These are phyloP conservation scores for Oasisia sp. DNA, from an alignment of 2,888 invertebrate genomes.

Conservation along the genomic window DNA sequence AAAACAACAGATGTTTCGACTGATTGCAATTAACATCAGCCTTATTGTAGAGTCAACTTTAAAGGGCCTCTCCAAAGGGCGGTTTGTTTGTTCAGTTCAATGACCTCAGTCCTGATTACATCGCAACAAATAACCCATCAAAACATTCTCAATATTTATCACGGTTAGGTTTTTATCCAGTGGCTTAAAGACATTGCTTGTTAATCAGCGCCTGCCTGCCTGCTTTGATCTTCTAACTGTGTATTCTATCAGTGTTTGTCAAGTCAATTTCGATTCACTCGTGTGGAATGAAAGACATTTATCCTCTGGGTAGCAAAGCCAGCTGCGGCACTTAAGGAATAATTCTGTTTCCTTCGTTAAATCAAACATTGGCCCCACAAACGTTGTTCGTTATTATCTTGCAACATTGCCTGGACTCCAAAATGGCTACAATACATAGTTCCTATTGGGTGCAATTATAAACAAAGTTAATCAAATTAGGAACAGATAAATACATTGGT, in stretches of 20 bases:
- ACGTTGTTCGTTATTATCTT: not conserved
- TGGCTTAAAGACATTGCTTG: not conserved
- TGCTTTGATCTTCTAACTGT: not conserved
- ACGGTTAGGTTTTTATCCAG: not conserved
- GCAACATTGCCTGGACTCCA: not conserved
- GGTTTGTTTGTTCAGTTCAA: not conserved
- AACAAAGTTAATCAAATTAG: not conserved
- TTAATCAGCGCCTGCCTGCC: not conserved
- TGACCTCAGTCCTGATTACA: not conserved
- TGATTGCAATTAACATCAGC: not conserved
- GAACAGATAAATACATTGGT: not conserved
- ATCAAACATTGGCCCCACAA: not conserved
- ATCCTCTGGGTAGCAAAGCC: not conserved
- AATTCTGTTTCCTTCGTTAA: slow-evolving; percentile 5
- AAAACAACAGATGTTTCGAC: not conserved
- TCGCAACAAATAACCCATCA: not conserved
- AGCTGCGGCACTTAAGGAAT: not conserved
- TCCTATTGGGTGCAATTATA: not conserved
- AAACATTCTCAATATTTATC: not conserved
- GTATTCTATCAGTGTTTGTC: not conserved
- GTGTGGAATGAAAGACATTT: slow-evolving; percentile 3
- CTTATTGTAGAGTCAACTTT: not conserved
- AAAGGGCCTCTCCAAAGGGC: not conserved
- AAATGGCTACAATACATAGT: not conserved
- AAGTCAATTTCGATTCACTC: not conserved